Base-by-base conservation (phyloP, 2,113 vertebrate genomes). In the Calidris pugnax region DNA sequence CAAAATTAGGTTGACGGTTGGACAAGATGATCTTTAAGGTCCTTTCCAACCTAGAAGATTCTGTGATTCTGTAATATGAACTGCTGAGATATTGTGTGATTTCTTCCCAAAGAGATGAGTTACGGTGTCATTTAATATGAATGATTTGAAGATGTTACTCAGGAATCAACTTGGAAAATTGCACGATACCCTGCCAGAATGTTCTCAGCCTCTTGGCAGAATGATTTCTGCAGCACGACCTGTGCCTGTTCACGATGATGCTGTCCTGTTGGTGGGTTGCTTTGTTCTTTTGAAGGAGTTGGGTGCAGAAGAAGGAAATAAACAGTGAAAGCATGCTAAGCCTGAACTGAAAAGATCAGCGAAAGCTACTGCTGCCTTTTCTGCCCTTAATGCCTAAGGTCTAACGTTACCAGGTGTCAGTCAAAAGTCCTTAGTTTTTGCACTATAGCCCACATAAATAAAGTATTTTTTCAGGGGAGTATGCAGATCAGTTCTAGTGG, bases 181-280 rank as follows among this genome's bases (percentile, higher is more conserved):
- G 28, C 21, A 26, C 2, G 2, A 7, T 53, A 32, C 7, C 5
- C 4, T 55, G 12, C 32, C 32, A 59, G 41, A 71, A 27, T 30
- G 23, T 53, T 68, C 43, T 77, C 24, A 2, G n/a, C 13, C 47
- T 77, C 19, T 37, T 76, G 45, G 39, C 33, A 80, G 79, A 76
- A 53, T 5, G 1, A 10, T 57, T 62, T 93, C 47, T 4, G 4
- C 13, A 30, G 41, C 0, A 0, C 62, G 26, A 59, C 22, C 55
- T 82, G 9, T 35, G 32, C 4, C 1, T 60, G 39, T 33, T 89
- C 7, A 3, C 32, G 60, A 19, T 43, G 43, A 5, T 87, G 10
- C 30, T 87, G 35, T 55, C 22, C 16, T 67, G 22, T 37, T 71
- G 27, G 8, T 62, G 41, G 17, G 8, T 45, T 53, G 27, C 55